Conservation (phyloP, 2,888 invertebrate species). For the Calliphora vomitoria region DNA sequence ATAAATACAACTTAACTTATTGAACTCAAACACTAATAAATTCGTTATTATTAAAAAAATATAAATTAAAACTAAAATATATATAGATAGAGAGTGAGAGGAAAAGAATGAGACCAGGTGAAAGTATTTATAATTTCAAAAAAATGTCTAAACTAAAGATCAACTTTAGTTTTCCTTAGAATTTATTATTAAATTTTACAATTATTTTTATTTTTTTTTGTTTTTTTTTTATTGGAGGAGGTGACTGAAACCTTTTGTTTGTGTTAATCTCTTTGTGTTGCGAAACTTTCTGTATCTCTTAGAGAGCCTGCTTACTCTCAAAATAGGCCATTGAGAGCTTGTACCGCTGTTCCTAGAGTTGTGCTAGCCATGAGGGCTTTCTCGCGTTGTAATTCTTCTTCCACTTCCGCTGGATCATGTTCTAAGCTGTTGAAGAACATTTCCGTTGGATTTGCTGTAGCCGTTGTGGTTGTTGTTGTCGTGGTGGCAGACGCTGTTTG, state of each 20-base stretch:
- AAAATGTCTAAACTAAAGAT: conserved; percentile 47
- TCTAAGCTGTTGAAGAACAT: conserved; percentile 39
- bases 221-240: conserved; percentile 25
- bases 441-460: conserved; percentile 33
- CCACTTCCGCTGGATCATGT: not conserved
- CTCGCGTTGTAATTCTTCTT: conserved; percentile 60
- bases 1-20: not conserved
- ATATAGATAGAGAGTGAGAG: too few species aligned
- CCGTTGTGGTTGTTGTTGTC: not conserved
- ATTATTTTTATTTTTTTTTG: conserved; percentile 6
- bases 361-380: conserved; percentile 73
- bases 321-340: conserved; percentile 79
- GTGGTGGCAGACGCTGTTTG: conserved; percentile 36
- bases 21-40: conserved; percentile 27
- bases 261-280: conserved; percentile 3
- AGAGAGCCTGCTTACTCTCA: conserved; percentile 32
- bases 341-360: conserved; percentile 80
- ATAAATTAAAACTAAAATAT: not conserved
- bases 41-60: conserved; percentile 3
- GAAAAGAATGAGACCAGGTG: conserved; percentile 32
- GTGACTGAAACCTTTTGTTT: conserved; percentile 68
- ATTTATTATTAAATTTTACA: conserved; percentile 2
- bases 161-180: conserved; percentile 59
- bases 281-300: not conserved
- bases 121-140: conserved; percentile 13